Evolutionary conservation across 2,888 invertebrate species (phyloP).

Genomic region (Agapostemon virescens): DNA sequence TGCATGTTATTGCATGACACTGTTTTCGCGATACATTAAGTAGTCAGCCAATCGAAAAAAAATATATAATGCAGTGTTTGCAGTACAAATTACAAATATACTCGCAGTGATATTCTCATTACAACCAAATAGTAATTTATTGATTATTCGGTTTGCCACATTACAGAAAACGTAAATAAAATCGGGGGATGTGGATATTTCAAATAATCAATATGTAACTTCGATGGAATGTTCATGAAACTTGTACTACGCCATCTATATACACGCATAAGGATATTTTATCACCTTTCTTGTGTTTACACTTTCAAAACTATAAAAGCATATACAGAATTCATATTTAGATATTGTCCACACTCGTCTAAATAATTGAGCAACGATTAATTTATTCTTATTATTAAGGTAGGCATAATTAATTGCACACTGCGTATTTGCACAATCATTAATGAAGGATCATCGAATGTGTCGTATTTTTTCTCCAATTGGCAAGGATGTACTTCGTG

Average conservation of each 20-base stretch:
- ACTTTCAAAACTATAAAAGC: conserved; percentile 41
- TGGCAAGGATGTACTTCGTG: conserved; percentile 41
- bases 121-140: background rate
- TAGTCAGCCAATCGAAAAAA: conserved; percentile 19
- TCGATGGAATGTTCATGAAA: conserved; percentile 47
- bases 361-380: conserved; percentile 33
- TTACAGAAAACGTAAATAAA: background rate
- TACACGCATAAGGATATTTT: conserved; percentile 21
- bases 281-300: conserved; percentile 45
- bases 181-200: conserved; percentile 1
- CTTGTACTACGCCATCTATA: conserved; percentile 40
- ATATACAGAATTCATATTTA: conserved; percentile 47
- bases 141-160: background rate
- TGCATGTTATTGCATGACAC: conserved; percentile 15
- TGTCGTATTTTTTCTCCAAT: conserved; percentile 20
- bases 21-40: conserved; percentile 4
- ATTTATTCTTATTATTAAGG: conserved; percentile 33
- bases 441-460: conserved; percentile 12
- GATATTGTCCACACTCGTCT: conserved; percentile 36
- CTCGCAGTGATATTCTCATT: no score
- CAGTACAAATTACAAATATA: background rate
- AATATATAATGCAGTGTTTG: background rate
- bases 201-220: conserved; percentile 32
- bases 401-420: conserved; percentile 21
- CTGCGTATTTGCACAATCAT: background rate